A percentile compares a stretch with the other conserved stretches of the same genome.
These are phyloP conservation scores for Pholis gunnellus DNA, from an alignment of 2,113 vertebrate species.

Conservation along the genomic window DNA sequence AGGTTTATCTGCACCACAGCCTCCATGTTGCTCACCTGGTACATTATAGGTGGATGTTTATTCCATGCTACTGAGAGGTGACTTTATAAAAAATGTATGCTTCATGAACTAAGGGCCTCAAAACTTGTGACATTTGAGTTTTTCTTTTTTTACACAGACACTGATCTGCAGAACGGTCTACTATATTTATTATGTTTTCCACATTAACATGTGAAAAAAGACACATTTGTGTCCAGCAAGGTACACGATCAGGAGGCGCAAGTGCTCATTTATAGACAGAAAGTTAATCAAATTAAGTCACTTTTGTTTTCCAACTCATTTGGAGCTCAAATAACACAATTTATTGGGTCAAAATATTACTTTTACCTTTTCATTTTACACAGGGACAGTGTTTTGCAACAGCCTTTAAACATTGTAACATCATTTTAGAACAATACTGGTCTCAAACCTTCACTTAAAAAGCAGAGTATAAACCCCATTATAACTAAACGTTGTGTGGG, in stretches of 20 bases:
- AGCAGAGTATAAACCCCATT: background rate
- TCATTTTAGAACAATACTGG: background rate
- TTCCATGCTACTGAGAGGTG: background rate
- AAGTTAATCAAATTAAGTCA: background rate
- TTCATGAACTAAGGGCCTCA: background rate
- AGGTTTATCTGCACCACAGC: constrained; percentile 13
- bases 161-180: background rate
- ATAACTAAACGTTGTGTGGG: background rate
- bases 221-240: background rate
- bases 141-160: background rate
- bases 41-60: background rate
- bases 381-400: background rate
- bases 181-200: background rate
- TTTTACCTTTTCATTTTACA: background rate
- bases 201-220: background rate
- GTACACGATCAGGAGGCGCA: background rate
- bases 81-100: background rate
- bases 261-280: background rate
- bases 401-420: background rate
- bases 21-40: background rate
- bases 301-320: background rate
- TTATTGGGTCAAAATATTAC: background rate
- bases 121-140: background rate
- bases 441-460: background rate
- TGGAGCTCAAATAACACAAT: background rate